Evolutionary conservation across 2,888 invertebrate species (phyloP), one percentile per base, ranked within the genome.

Genomic region (Spicauda simplicius): DNA sequence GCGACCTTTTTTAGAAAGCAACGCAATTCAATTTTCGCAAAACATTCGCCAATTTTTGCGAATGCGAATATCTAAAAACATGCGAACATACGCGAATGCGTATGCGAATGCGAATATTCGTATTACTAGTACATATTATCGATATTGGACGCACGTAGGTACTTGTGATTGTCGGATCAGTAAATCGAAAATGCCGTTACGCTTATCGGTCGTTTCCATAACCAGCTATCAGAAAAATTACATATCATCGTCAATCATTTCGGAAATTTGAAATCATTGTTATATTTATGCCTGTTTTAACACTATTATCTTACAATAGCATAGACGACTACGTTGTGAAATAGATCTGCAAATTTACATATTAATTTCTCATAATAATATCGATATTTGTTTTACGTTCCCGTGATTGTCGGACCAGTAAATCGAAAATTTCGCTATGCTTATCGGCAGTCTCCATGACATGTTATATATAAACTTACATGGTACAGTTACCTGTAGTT

Each of bases 121-220:
- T 45, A 45, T 1, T 14, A 45, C 2, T 45, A 25, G n/a, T 25
- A 5, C 25, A 25, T 25, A 25, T 25, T 41, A 45, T 37, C 18
- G 0, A 33, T 16, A 45, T 41, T 57, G 41, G 41, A 71, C 78
- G 79, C 81, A 79, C 78, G 74, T n/a, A n/a, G n/a, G n/a, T 73
- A 67, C 65, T 71, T 72, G 72, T 77, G 77, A 81, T 80, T 80
- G 76, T 80, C 79, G 76, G 78, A 80, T 71, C 69, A 71, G 73
- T 81, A 80, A 81, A 84, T 82, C 77, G 80, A 77, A 80, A 83
- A 78, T 81, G 83, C 81, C 81, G 79, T 83, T 84, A 83, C 75
- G 77, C 79, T 83, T 85, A 86, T 86, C 84, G 78, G 78, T 75
- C 77, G 77, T 80, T 79, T 62, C 70, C 63, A 66, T 70, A 59